A percentile compares a stretch with the other conserved stretches of the same genome.
These are phyloP conservation scores for Terrapene triunguis DNA, from an alignment of 2,113 vertebrate species.

Conservation along the genomic window DNA sequence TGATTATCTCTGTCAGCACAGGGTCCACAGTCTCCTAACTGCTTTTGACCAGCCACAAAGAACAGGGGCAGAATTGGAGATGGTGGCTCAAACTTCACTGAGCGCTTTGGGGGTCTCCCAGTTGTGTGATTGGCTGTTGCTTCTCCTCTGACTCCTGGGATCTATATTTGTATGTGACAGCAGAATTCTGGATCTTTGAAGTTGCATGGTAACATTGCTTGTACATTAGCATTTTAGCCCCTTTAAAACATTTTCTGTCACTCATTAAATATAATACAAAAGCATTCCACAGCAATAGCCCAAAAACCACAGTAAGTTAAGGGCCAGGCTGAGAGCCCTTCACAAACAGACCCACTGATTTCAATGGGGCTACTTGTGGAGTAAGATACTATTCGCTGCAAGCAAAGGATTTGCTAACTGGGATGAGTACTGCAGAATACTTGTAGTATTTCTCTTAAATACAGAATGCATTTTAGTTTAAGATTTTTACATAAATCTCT, in stretches of 20 bases:
- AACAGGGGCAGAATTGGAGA: background rate
- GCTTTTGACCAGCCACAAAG: background rate
- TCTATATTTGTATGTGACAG: rapidly evolving
- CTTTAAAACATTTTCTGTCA: background rate
- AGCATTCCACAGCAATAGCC: background rate
- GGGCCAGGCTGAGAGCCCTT: background rate
- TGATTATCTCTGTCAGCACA: background rate
- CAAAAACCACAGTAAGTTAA: background rate
- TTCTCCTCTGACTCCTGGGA: background rate
- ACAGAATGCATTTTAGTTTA: background rate
- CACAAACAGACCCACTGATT: background rate
- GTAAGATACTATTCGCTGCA: constrained; percentile 23
- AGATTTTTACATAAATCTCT: background rate
- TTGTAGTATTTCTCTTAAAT: background rate
- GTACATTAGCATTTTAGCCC: background rate
- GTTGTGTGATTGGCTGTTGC: background rate
- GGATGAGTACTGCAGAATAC: background rate
- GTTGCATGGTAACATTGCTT: background rate
- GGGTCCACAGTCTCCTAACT: background rate
- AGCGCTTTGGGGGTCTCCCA: background rate
- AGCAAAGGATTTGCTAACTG: background rate
- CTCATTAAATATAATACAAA: background rate
- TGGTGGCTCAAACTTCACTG: background rate
- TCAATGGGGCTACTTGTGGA: background rate
- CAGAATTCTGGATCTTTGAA: background rate